These are phyloP conservation scores for Lagorchestes hirsutus DNA, from an alignment of 2,797 vertebrate genomes.

Conservation along the genomic window DNA sequence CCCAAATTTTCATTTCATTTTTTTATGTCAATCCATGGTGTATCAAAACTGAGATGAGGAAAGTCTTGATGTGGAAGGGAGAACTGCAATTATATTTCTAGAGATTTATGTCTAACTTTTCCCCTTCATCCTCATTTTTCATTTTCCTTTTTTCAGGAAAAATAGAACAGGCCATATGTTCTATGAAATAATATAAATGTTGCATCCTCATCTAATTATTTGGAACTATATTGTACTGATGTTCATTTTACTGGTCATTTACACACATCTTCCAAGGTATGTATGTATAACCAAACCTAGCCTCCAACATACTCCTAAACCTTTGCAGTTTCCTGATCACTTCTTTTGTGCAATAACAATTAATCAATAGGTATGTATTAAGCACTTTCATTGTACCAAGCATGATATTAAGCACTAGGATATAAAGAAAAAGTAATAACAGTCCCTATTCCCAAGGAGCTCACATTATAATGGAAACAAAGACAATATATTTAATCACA, in stretches of 20 bases:
- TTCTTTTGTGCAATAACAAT: background rate
- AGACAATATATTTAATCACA: background rate
- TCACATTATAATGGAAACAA: background rate
- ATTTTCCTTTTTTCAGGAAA: constrained; percentile 7
- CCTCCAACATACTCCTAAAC: background rate
- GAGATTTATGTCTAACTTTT: too few relatives aligned
- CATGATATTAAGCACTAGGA: background rate
- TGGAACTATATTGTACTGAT: constrained; percentile 9
- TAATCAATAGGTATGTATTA: background rate
- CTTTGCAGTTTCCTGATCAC: background rate
- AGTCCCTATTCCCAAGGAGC: background rate
- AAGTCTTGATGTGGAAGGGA: too few relatives aligned
- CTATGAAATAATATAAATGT: constrained; percentile 12
- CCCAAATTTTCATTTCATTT: too few relatives aligned
- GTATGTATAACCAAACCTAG: background rate
- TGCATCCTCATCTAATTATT: background rate
- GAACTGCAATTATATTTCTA: too few relatives aligned
- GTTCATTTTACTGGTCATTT: background rate
- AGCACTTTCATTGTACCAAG: background rate
- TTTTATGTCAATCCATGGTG: too few relatives aligned
- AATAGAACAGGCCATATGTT: background rate
- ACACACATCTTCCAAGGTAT: background rate
- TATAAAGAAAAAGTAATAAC: background rate
- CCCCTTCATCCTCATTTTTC: too few relatives aligned
- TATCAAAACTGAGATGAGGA: too few relatives aligned